Conservation (phyloP, 2,113 vertebrate species). For the Bungarus multicinctus region DNA sequence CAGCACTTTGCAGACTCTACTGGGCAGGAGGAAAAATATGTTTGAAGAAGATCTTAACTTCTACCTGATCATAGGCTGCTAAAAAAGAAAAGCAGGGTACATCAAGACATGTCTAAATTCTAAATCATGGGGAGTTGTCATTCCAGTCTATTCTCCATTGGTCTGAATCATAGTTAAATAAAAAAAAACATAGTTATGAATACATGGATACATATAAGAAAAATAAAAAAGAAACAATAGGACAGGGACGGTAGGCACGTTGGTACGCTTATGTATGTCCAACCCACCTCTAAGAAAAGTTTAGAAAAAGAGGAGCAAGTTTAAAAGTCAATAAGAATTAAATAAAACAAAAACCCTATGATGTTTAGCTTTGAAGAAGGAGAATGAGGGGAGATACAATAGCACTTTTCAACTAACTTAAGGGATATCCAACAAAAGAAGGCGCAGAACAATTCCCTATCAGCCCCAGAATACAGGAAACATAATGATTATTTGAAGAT, state of each 20-base stretch:
- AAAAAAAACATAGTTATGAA: no score
- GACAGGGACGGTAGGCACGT: no score
- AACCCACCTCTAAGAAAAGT: not conserved
- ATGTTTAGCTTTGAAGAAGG: not conserved
- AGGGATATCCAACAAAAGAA: not conserved
- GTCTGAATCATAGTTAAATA: not conserved
- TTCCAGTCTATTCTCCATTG: not conserved
- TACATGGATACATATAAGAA: no score
- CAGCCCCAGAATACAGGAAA: not conserved
- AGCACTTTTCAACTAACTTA: not conserved
- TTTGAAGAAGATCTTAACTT: not conserved
- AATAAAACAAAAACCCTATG: not conserved
- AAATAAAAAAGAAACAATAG: no score
- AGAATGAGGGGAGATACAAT: not conserved
- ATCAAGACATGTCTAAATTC: not conserved
- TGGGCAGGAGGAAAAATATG: not conserved
- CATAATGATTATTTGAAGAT: not conserved
- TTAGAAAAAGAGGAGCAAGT: not conserved
- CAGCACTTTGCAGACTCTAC: not conserved
- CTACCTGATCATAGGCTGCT: not conserved
- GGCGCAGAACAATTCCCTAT: not conserved
- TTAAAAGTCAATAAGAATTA: not conserved
- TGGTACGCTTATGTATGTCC: no score
- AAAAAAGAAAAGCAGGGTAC: not conserved
- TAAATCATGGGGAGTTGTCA: not conserved